phyloP scores from a whole-genome alignment of 1,140 invertebrate species.

The Branchinecta lynchi region DNA sequence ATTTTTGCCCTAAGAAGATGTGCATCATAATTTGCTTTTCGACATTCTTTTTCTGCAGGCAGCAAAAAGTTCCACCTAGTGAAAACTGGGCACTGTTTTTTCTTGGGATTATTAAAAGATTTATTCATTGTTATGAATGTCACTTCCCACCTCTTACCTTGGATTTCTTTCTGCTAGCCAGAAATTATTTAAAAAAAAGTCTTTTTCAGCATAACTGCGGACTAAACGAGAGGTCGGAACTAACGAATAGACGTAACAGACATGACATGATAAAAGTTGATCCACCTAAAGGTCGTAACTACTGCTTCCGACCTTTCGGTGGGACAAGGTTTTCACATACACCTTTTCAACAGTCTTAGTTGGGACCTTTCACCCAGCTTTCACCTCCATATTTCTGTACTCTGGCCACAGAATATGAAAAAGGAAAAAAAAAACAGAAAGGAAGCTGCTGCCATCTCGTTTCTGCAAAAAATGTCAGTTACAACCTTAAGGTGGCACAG shows the following conservation, averaged over 20 bases:
- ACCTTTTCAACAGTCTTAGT: no score
- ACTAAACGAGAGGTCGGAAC: constrained; percentile 5
- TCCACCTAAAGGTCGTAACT: constrained; percentile 8
- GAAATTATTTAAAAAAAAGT: neutral
- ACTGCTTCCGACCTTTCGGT: constrained; percentile 4
- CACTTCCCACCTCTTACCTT: neutral
- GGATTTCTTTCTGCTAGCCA: constrained; percentile 5
- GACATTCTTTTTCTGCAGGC: no score
- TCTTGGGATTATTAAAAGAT: no score
- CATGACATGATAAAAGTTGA: constrained; percentile 4
- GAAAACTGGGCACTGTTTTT: no score
- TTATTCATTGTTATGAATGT: no score
- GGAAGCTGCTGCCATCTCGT: constrained; percentile 8
- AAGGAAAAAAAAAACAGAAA: constrained; percentile 6
- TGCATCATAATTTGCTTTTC: no score
- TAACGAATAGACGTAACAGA: neutral
- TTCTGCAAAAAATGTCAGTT: constrained; percentile 7
- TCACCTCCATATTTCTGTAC: constrained; percentile 1
- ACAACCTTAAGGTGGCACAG: constrained; percentile 4
- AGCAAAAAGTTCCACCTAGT: no score
- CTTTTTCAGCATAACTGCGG: constrained; percentile 5
- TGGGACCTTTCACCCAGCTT: neutral
- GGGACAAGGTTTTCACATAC: constrained; percentile 8
- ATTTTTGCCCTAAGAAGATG: no score
- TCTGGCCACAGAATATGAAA: constrained; percentile 6